A percentile compares a stretch with the other conserved stretches of the same genome.
Evolutionary conservation across 2,113 vertebrate species (phyloP).

Genomic region (Chaetops frenatus): DNA sequence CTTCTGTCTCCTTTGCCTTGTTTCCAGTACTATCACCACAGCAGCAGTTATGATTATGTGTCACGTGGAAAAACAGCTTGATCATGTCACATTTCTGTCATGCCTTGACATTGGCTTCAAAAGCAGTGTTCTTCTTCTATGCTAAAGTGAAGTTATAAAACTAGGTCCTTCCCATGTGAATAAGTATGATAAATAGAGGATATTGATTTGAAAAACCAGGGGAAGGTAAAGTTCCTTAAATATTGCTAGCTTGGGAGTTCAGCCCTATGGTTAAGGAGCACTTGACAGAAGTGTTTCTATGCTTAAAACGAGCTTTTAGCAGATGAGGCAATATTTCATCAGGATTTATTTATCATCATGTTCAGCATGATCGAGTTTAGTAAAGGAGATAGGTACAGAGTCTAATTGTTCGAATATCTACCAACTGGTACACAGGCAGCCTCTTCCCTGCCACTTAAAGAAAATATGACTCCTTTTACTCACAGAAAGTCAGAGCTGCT

Average conservation of each 20-base stretch:
- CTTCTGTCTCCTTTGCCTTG: not conserved
- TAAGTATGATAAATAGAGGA: not conserved
- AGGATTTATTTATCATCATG: not conserved
- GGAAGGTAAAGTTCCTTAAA: not conserved
- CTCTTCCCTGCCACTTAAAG: not conserved
- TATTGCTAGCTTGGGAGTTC: not conserved
- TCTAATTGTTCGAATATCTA: not conserved
- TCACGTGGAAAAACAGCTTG: not conserved
- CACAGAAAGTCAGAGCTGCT: not conserved
- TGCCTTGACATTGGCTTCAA: not conserved
- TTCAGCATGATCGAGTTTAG: not conserved
- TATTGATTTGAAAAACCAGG: not conserved
- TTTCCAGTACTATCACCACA: not conserved
- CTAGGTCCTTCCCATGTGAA: not conserved
- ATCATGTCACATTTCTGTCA: not conserved
- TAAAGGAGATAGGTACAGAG: not conserved
- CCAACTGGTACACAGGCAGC: not conserved
- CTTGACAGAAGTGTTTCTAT: not conserved
- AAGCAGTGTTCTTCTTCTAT: not conserved
- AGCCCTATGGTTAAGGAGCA: not conserved
- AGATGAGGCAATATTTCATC: not conserved
- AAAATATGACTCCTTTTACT: not conserved
- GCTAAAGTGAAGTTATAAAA: not conserved
- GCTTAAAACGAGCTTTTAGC: not conserved
- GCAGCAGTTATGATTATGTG: not conserved